phyloP scores from a whole-genome alignment of 2,797 vertebrate species.

The Acrocephalus scirpaceus region DNA sequence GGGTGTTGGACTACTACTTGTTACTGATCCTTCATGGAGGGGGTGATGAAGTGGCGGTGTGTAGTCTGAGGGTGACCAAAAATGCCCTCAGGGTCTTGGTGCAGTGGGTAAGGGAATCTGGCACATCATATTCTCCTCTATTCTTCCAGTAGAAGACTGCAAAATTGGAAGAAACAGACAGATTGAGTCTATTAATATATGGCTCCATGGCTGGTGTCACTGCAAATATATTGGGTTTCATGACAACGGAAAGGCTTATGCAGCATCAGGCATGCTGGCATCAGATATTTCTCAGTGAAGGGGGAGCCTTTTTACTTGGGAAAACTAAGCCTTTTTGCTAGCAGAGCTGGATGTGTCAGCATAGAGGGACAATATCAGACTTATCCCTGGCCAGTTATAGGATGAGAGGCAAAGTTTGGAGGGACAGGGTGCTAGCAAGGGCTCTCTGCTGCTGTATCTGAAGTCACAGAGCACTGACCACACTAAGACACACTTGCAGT shows the following conservation, averaged over 20 bases:
- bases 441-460: background rate
- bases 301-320: background rate
- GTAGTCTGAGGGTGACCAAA: background rate
- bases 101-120: background rate
- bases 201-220: background rate
- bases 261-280: background rate
- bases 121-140: background rate
- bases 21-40: background rate
- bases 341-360: accelerated
- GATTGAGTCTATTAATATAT: background rate
- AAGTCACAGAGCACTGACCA: background rate
- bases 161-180: background rate
- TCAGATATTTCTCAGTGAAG: background rate
- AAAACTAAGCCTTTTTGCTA: too few species aligned
- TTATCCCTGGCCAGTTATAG: too few species aligned
- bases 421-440: too few species aligned
- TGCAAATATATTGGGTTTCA: background rate
- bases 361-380: background rate
- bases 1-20: background rate
- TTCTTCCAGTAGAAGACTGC: background rate
- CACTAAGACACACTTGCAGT: background rate
- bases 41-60: background rate
- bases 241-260: background rate
- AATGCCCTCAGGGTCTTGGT: too few species aligned
- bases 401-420: background rate